These are phyloP conservation scores for Drosophila monieri DNA, from an alignment of 2,888 invertebrate genomes.

Conservation along the genomic window DNA sequence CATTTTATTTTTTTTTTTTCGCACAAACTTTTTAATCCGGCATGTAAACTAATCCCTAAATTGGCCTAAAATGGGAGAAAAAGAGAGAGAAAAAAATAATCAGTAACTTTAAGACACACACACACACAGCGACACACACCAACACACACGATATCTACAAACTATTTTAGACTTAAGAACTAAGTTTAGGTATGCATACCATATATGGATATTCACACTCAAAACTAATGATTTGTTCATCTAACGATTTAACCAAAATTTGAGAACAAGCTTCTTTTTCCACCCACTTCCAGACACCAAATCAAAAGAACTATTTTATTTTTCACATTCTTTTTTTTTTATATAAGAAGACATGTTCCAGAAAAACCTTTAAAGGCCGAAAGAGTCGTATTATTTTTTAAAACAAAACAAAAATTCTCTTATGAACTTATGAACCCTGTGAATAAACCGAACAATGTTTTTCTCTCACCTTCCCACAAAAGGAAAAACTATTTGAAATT, in stretches of 20 bases:
- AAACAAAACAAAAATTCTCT: conserved; percentile 6
- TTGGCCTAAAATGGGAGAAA: conserved; percentile 43
- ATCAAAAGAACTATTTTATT: conserved; percentile 11
- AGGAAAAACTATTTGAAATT: conserved; percentile 20
- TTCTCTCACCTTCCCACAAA: conserved; percentile 12
- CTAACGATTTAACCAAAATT: conserved; percentile 3
- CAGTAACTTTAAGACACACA: conserved; percentile 53
- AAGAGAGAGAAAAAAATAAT: conserved; percentile 42
- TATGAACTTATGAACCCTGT: conserved; percentile 26
- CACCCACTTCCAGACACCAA: conserved; percentile 14
- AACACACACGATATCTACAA: conserved; percentile 43
- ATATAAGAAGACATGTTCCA: conserved; percentile 11
- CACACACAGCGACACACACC: conserved; percentile 17
- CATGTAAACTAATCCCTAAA: conserved; percentile 52
- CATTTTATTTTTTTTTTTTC: conserved; percentile 33
- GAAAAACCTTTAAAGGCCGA: neutral
- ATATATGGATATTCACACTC: conserved; percentile 40
- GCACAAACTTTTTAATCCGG: conserved; percentile 51
- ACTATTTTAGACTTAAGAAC: conserved; percentile 32
- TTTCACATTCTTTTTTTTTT: conserved; percentile 11
- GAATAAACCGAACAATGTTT: conserved; percentile 32
- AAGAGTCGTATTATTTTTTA: conserved; percentile 25
- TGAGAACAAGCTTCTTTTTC: conserved; percentile 26
- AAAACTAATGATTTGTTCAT: conserved; percentile 14
- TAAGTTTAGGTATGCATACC: conserved; percentile 45